Percentiles rank a stretch among this genome's conserved stretches.
These are phyloP conservation scores for Channallabes apus DNA, from an alignment of 2,797 vertebrate species.

Conservation along the genomic window DNA sequence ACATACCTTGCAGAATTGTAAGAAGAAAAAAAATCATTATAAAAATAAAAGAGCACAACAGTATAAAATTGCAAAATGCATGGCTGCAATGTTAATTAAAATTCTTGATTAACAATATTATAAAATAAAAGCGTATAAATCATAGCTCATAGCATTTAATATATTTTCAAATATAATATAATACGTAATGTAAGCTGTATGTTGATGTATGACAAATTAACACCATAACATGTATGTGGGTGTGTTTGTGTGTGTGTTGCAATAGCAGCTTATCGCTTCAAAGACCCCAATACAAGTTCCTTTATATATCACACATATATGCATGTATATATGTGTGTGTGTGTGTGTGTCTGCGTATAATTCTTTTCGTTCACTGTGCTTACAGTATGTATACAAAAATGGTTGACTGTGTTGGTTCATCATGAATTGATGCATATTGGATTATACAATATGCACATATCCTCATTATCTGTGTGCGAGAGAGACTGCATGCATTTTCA, in stretches of 20 bases:
- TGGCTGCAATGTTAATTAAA: background rate
- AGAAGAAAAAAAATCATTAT: background rate
- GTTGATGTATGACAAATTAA: too few species aligned
- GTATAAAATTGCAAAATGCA: background rate
- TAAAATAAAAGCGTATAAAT: background rate
- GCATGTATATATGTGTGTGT: conserved; percentile 36
- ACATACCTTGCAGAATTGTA: background rate
- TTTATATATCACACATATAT: conserved; percentile 39
- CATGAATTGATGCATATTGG: background rate
- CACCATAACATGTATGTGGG: background rate
- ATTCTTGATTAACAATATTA: background rate
- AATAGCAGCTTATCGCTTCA: conserved; percentile 27
- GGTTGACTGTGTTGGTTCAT: background rate
- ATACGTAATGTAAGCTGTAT: background rate
- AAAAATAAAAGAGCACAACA: background rate
- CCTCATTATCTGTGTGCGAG: too few species aligned
- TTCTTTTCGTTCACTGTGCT: background rate
- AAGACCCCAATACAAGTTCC: conserved; percentile 20
- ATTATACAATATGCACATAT: too few species aligned
- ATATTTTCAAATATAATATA: background rate
- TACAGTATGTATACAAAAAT: conserved; percentile 21
- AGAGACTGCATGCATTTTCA: too few species aligned
- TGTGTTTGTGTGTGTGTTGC: background rate
- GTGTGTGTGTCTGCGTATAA: conserved; percentile 2
- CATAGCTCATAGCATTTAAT: background rate